Conservation (phyloP, 2,888 invertebrate genomes). For the Idaea straminata region DNA sequence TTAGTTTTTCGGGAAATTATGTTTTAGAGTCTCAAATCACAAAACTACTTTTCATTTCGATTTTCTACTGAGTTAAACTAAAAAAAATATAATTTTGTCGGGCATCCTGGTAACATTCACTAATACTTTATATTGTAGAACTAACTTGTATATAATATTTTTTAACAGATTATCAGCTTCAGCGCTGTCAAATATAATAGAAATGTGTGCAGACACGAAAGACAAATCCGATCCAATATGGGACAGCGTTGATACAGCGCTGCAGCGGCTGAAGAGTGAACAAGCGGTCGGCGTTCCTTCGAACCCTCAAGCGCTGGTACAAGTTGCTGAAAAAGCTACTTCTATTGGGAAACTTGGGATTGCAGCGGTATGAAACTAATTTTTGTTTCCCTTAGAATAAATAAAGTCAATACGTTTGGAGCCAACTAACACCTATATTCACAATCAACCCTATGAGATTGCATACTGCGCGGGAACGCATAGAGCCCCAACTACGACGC, state of each 20-base stretch:
- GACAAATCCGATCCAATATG: conserved; percentile 49
- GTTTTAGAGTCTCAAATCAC: no score
- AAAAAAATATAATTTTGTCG: no score
- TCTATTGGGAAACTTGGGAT: conserved; percentile 48
- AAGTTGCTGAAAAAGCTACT: conserved; percentile 52
- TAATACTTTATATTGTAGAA: neutral
- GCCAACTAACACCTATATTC: no score
- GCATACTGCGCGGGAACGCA: no score
- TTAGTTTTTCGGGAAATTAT: no score
- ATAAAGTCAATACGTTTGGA: no score
- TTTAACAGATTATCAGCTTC: conserved; percentile 57
- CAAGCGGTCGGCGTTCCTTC: conserved; percentile 55
- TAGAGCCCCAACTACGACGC: no score
- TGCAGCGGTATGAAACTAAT: conserved; percentile 54
- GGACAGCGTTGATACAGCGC: conserved; percentile 46
- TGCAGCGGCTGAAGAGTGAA: conserved; percentile 44
- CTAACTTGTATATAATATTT: neutral
- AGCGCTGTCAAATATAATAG: conserved; percentile 57
- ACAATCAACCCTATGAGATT: no score
- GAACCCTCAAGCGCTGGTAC: conserved; percentile 41
- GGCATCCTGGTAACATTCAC: no score
- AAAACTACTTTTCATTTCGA: neutral
- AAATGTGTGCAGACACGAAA: conserved; percentile 52
- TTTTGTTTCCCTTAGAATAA: neutral
- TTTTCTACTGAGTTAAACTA: no score